Evolutionary conservation across 2,888 invertebrate species (phyloP), one percentile per base, ranked within the genome.

Genomic region (Meliscaeva auricollis): DNA sequence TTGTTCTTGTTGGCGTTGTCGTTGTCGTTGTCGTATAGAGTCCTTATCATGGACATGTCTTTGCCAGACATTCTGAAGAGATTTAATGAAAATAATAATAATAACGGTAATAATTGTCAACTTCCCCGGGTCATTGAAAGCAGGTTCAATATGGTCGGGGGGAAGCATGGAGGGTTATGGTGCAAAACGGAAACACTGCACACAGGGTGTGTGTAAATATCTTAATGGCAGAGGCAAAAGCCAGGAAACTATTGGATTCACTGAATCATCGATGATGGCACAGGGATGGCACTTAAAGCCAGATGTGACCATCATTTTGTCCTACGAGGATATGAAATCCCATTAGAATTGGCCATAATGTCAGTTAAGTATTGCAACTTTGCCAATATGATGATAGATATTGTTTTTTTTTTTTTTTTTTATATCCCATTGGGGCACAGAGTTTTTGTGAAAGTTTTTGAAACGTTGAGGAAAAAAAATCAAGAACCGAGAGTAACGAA

Each of bases 51-150:
- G 66, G 35, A 11, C 35, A 66, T 84, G 70, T 58, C 64, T 69
- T 56, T 60, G 66, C 32, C 22, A 11, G 78, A 35, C 56, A 44
- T 41, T 56, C 66, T n/a, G n/a, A n/a, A 46, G 64, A 72, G 68
- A 73, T 85, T 85, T 85, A 81, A 85, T 85, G 77, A 77, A 81
- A 81, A 77, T 85, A 85, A 85, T 81, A 85, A 85, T 80, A 80
- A 81, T 81, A 85, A 77, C 76, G 73, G 85, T 73, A 77, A 85
- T 85, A 80, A 77, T 85, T 85, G 77, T 81, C 81, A 85, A 81
- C 73, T 69, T 62, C 50, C 46, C 64, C 41, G 75, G 75, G 80
- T 76, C 68, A 85, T 50, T 35, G 2, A 44, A 3, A 17, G 17
- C 20, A 26, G 7, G 15, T n/a, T n/a, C n/a, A 4, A 15, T 1